phyloP scores from a whole-genome alignment of 2,888 invertebrate genomes.

The Agonum fuliginosum region DNA sequence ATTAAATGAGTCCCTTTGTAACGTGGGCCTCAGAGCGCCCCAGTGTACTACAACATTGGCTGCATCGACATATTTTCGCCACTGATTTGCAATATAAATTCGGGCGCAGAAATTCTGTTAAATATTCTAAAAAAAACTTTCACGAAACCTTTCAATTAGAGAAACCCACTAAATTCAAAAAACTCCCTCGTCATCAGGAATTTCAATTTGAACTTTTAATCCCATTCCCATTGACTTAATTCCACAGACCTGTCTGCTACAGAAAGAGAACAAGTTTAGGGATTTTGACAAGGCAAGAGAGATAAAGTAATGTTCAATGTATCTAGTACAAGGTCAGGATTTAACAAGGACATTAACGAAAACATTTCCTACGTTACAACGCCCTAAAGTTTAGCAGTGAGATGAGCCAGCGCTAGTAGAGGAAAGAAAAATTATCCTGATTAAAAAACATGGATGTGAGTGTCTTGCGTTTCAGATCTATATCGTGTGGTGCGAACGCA shows the following conservation, averaged over 20 bases:
- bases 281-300: background rate
- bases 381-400: conserved; percentile 13
- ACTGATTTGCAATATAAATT: too few species aligned
- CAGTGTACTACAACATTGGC: too few species aligned
- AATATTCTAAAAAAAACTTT: background rate
- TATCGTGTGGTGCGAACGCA: conserved; percentile 2
- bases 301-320: conserved; percentile 11
- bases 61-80: too few species aligned
- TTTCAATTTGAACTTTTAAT: conserved; percentile 7
- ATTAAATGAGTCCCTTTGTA: too few species aligned
- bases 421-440: conserved; percentile 51
- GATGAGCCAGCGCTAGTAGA: conserved; percentile 1
- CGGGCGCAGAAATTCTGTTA: too few species aligned
- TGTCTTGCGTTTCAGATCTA: conserved; percentile 5
- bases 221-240: conserved; percentile 15
- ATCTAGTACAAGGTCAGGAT: conserved; percentile 50
- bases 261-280: background rate
- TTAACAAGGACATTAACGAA: conserved; percentile 47
- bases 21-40: too few species aligned
- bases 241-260: background rate
- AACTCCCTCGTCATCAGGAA: background rate
- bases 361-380: conserved; percentile 23
- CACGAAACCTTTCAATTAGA: conserved; percentile 1
- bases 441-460: conserved; percentile 47
- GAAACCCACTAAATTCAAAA: background rate